Percentiles rank a stretch among this genome's conserved stretches.
phyloP scores from a whole-genome alignment of 2,797 vertebrate species.

The Sebastes iracundus region DNA sequence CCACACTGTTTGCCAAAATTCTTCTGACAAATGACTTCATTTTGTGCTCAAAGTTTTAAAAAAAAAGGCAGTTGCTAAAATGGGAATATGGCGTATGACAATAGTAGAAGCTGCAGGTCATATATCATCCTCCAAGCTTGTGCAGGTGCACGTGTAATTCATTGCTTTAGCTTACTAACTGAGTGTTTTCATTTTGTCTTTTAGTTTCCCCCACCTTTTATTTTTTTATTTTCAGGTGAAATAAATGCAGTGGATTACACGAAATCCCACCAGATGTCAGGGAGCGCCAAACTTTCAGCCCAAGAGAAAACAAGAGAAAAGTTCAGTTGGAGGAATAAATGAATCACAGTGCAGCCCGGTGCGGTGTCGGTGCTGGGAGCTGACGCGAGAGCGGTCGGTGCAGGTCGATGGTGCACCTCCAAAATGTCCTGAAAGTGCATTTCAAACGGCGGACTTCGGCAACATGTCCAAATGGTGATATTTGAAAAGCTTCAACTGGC shows the following conservation, averaged over 20 bases:
- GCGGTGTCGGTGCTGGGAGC: neutral
- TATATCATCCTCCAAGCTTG: neutral
- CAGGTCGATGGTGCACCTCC: neutral
- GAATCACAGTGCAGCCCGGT: neutral
- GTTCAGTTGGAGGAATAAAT: neutral
- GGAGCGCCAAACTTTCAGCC: neutral
- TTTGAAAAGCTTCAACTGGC: neutral
- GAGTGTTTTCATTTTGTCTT: neutral
- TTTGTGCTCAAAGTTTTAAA: neutral
- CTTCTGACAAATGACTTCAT: too few relatives aligned
- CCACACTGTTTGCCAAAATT: too few relatives aligned
- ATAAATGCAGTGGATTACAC: neutral
- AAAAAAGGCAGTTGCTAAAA: neutral
- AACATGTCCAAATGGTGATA: neutral
- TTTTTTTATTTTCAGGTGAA: neutral
- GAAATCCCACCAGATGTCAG: neutral
- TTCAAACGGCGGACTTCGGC: too few relatives aligned
- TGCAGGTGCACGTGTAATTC: neutral
- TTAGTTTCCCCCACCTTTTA: neutral
- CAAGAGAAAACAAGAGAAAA: neutral
- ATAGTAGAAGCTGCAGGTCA: neutral
- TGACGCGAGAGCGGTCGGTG: rapidly evolving
- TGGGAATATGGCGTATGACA: neutral
- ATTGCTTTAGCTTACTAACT: neutral
- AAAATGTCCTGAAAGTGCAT: rapidly evolving